A percentile compares a stretch with the other conserved stretches of the same genome.
These are phyloP conservation scores for Cavia porcellus DNA, from an alignment of 2,113 vertebrate genomes.

Conservation along the genomic window DNA sequence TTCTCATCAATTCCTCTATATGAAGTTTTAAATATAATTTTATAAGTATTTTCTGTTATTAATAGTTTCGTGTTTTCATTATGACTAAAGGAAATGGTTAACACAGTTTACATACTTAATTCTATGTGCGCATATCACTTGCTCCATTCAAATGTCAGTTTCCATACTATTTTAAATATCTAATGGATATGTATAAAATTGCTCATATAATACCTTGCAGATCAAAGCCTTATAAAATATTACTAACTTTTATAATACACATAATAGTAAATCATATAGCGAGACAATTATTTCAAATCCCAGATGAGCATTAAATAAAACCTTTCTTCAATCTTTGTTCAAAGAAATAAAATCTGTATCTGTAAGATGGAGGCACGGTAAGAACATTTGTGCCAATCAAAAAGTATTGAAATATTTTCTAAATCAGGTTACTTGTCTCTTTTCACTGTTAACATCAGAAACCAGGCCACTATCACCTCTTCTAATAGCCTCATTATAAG, in stretches of 20 bases:
- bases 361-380: neutral
- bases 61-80: neutral
- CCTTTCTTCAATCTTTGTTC: neutral
- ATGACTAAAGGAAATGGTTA: neutral
- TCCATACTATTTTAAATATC: neutral
- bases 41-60: neutral
- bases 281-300: neutral
- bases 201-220: neutral
- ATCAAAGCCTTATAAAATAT: neutral
- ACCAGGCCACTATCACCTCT: neutral
- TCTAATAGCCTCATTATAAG: neutral
- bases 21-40: neutral
- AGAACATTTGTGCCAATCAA: neutral
- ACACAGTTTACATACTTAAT: neutral
- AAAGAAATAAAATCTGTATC: neutral
- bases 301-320: neutral
- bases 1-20: neutral
- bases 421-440: neutral
- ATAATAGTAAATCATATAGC: neutral
- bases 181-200: neutral
- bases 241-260: neutral
- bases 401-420: neutral
- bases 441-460: neutral
- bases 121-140: neutral
- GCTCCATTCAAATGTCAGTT: neutral